Evolutionary conservation across 2,797 vertebrate genomes (phyloP).

Genomic region (Cottoperca gobio): DNA sequence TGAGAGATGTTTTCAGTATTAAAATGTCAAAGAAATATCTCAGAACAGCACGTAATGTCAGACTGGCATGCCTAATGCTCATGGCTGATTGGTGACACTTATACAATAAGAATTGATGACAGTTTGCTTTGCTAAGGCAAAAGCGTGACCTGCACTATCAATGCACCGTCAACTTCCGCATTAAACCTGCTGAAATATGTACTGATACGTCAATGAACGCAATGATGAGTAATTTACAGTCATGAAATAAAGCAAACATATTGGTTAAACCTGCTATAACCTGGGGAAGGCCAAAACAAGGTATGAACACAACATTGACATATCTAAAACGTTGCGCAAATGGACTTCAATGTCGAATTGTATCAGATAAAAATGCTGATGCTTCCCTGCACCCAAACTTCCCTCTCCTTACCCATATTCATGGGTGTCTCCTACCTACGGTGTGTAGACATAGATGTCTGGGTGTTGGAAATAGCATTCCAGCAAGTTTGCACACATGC

Average conservation of each 20-base stretch:
- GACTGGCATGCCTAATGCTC: background rate
- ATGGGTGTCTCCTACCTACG: conserved; percentile 3
- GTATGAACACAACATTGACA: too few relatives aligned
- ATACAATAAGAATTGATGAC: background rate
- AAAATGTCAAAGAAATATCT: conserved; percentile 24
- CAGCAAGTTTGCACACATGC: background rate
- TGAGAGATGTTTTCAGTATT: conserved; percentile 14
- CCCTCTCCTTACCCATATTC: background rate
- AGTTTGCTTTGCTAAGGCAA: background rate
- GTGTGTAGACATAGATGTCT: conserved; percentile 10
- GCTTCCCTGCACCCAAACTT: background rate
- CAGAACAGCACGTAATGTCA: conserved; percentile 6
- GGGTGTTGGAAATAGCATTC: conserved; percentile 8
- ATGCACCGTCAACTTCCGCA: background rate
- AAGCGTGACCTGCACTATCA: background rate
- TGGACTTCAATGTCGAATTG: too few relatives aligned
- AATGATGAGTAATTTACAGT: background rate
- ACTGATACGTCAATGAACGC: background rate
- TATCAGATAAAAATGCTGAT: background rate
- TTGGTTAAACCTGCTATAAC: fast-evolving
- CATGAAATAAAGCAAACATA: background rate
- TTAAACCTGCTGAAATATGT: background rate
- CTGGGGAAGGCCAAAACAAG: too few relatives aligned
- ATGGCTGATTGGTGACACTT: background rate
- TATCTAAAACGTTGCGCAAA: too few relatives aligned